Evolutionary conservation across 2,888 invertebrate species (phyloP), one percentile per base, ranked within the genome.

Genomic region (Eustalomyia histrio): DNA sequence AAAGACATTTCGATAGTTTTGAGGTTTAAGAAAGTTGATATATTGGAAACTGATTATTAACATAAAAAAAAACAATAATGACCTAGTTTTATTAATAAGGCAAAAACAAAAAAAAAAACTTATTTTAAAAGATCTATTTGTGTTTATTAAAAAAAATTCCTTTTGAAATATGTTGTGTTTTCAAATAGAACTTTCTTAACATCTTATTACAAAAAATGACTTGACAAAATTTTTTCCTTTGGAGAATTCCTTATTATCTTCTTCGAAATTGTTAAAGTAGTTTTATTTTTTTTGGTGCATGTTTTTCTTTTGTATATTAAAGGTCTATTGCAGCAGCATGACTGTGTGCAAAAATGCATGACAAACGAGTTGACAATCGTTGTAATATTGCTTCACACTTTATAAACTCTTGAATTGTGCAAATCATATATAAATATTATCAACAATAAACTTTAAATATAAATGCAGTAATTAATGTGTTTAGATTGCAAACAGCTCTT

Each of bases 1-100:
- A 68, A 65, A 60, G 29, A 64, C 64, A 64, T 64, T 14, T 50
- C 16, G 10, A 60, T 29, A 71, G 18, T 18, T 47, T 63, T 73
- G 72, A 76, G 80, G 76, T 76, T 76, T 72, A 71, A 50, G 80
- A 76, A 71, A 80, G 71, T 57, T 60, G 63, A 69, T 69, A 76
- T 47, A 47, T 47, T 39, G 39, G 1, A 47, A 47, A 43, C 2
- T 21, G 21, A 3, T 21, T n/a, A n/a, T n/a, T 21, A 43, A 47
- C n/a, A 14, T 47, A n/a, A 63, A 60, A 35, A n/a, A 63, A 72
- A 9, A 63, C 72, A 68, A 64, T 68, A 64, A 17, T 75, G 67
- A 67, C 67, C 76, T 50, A 73, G 57, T 75, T 75, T 58, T 47
- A 21, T 3, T 21, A 21, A 21, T 21, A 24, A 24, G 21, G 35